Conservation (phyloP, 2,888 invertebrate genomes). For the Drosophila acutilabella region DNA sequence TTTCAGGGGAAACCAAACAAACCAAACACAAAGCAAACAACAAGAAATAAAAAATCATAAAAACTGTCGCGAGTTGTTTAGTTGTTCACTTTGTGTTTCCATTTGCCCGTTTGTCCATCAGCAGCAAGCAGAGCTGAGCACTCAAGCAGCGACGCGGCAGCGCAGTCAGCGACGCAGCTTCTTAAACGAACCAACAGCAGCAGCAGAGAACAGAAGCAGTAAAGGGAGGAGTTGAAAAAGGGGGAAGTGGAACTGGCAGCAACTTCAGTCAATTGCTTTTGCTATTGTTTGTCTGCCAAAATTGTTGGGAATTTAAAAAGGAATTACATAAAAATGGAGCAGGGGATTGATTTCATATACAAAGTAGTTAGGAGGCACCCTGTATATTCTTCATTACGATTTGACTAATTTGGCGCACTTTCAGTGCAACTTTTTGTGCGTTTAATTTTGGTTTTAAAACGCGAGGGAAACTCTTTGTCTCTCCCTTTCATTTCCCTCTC, state of each 20-base stretch:
- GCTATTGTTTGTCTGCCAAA: conserved; percentile 66
- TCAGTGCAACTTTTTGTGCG: conserved; percentile 39
- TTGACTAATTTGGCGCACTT: conserved; percentile 60
- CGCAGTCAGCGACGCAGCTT: conserved; percentile 38
- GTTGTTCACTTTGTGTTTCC: conserved; percentile 52
- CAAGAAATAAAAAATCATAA: conserved; percentile 54
- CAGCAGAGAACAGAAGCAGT: conserved; percentile 7
- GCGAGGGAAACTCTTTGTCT: conserved; percentile 5
- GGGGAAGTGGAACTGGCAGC: conserved; percentile 18
- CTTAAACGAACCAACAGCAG: conserved; percentile 34
- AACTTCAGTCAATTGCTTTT: conserved; percentile 47
- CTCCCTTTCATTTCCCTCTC: background rate
- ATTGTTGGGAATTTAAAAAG: conserved; percentile 13
- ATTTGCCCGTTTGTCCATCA: conserved; percentile 54
- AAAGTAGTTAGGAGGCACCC: conserved; percentile 42
- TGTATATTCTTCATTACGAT: conserved; percentile 31
- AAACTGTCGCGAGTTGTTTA: conserved; percentile 68
- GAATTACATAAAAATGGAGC: background rate
- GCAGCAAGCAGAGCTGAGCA: conserved; percentile 13
- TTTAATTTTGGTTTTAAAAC: conserved; percentile 39
- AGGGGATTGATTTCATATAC: conserved; percentile 17
- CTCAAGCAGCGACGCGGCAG: conserved; percentile 34
- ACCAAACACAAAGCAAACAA: conserved; percentile 49
- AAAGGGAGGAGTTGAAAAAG: no score
- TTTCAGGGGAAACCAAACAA: conserved; percentile 68